Evolutionary conservation across 2,797 vertebrate species (phyloP).

Genomic region (Crocidura indochinensis): DNA sequence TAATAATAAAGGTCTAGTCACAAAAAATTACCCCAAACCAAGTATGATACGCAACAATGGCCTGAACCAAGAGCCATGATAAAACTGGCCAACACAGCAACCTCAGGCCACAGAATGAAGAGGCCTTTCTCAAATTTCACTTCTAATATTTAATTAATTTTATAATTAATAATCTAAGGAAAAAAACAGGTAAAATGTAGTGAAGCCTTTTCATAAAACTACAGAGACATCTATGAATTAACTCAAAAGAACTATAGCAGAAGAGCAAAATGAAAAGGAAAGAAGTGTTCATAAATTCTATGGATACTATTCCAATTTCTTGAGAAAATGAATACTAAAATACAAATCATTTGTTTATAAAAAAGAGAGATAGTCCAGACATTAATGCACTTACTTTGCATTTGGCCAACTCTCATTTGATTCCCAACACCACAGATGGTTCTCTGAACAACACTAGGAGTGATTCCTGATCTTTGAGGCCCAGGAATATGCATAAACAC

Average conservation of each 20-base stretch:
- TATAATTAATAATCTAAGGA: constrained; percentile 31
- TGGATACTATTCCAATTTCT: neutral
- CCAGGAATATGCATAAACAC: too few species aligned
- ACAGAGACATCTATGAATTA: neutral
- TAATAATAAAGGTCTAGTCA: neutral
- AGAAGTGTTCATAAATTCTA: neutral
- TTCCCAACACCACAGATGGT: too few species aligned
- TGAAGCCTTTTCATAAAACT: constrained; percentile 14
- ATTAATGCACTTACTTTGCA: too few species aligned
- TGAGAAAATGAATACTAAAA: neutral
- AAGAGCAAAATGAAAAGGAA: neutral
- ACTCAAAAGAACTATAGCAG: constrained; percentile 33
- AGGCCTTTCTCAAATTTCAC: constrained; percentile 47
- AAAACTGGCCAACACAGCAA: neutral
- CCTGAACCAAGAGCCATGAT: neutral
- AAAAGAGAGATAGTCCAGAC: too few species aligned
- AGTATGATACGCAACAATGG: neutral
- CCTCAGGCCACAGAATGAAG: neutral
- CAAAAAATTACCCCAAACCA: too few species aligned
- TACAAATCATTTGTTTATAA: neutral
- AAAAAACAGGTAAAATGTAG: neutral
- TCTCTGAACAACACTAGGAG: too few species aligned
- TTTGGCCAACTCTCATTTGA: too few species aligned
- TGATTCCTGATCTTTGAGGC: too few species aligned
- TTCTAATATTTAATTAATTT: constrained; percentile 55